Evolutionary conservation across 2,113 vertebrate genomes (phyloP).

Genomic region (Ptyas mucosa): DNA sequence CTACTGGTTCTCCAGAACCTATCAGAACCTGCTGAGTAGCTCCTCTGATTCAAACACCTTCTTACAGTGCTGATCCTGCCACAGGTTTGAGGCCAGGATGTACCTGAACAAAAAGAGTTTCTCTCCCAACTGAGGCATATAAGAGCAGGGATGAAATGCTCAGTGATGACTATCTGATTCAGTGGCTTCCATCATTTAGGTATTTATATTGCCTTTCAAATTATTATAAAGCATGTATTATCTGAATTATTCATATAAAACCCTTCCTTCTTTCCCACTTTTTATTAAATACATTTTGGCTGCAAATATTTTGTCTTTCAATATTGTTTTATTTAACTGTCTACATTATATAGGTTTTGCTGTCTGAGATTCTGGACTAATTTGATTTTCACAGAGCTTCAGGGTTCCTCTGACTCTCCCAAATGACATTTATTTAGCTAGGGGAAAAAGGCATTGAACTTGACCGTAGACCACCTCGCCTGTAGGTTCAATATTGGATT

Average conservation of each 20-base stretch:
- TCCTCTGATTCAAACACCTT: not conserved
- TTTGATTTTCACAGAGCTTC: not conserved
- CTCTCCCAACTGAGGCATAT: not conserved
- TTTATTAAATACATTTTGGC: not conserved
- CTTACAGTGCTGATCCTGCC: not conserved
- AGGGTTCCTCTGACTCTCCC: not conserved
- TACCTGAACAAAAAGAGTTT: not conserved
- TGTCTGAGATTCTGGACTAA: not conserved
- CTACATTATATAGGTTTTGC: not conserved
- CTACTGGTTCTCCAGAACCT: too few species aligned
- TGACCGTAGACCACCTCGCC: not conserved
- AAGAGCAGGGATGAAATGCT: not conserved
- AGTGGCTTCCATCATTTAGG: not conserved
- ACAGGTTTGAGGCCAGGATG: not conserved
- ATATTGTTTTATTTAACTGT: not conserved
- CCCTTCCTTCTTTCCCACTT: not conserved
- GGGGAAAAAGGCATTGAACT: not conserved
- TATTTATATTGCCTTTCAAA: not conserved
- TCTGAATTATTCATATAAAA: not conserved
- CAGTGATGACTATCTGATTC: not conserved
- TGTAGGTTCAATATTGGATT: not conserved
- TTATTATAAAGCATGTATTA: not conserved
- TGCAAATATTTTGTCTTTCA: not conserved
- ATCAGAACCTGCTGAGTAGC: too few species aligned
- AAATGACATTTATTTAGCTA: not conserved